Evolutionary conservation across 1,140 invertebrate species (phyloP).

Genomic region (Zelostemma sp.): DNA sequence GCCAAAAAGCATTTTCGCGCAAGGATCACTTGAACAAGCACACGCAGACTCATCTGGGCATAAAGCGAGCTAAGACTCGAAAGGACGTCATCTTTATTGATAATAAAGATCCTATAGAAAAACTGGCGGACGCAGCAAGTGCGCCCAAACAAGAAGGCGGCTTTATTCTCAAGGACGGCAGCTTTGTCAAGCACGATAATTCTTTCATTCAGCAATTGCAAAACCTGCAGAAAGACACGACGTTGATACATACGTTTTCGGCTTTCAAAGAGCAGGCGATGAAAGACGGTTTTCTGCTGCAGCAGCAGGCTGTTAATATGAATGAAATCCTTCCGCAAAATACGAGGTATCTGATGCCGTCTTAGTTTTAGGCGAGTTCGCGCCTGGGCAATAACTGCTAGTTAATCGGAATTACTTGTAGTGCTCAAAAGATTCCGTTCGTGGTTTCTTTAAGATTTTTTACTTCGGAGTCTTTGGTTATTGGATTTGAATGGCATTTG

Average conservation of each 20-base stretch:
- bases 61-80: conserved; percentile 57
- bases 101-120: conserved; percentile 51
- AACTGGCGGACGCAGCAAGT: conserved; percentile 37
- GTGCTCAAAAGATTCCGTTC: too few species aligned
- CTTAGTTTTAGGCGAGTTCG: too few species aligned
- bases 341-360: conserved; percentile 67
- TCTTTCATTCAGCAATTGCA: conserved; percentile 64
- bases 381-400: too few species aligned
- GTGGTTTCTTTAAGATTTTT: too few species aligned
- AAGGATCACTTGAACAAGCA: conserved; percentile 85
- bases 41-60: conserved; percentile 66
- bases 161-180: conserved; percentile 57
- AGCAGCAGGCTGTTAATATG: conserved; percentile 66
- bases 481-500: too few species aligned
- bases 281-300: conserved; percentile 54
- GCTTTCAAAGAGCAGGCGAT: conserved; percentile 63
- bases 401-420: too few species aligned
- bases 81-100: conserved; percentile 56
- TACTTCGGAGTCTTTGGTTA: too few species aligned
- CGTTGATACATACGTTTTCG: conserved; percentile 61
- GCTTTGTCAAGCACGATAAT: conserved; percentile 57
- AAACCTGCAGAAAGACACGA: conserved; percentile 62
- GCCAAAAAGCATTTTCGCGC: conserved; percentile 81
- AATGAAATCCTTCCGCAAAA: conserved; percentile 67
- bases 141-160: conserved; percentile 59